A percentile compares a stretch with the other conserved stretches of the same genome.
Evolutionary conservation across 2,888 invertebrate genomes (phyloP).

Genomic region (Drosophila lutescens): DNA sequence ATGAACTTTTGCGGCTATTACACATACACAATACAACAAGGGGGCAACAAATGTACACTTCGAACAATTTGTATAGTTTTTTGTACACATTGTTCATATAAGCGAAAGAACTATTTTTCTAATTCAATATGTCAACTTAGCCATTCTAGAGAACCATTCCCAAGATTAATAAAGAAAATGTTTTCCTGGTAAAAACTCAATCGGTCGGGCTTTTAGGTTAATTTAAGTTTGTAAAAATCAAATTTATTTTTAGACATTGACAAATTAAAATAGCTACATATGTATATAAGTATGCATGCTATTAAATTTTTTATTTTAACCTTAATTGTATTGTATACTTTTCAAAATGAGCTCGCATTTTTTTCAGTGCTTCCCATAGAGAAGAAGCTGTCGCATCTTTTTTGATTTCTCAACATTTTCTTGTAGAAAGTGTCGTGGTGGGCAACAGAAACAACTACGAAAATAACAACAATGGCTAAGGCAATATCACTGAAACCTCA

Average conservation of each 20-base stretch:
- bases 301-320: no score
- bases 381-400: conserved; percentile 66
- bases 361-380: conserved; percentile 12
- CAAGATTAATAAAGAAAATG: no score
- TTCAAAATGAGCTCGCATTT: background rate
- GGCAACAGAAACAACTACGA: conserved; percentile 38
- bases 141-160: no score
- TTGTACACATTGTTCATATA: no score
- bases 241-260: no score
- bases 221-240: no score
- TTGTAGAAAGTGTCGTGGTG: conserved; percentile 78
- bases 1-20: conserved; percentile 70
- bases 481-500: conserved; percentile 34
- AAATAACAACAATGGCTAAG: conserved; percentile 24
- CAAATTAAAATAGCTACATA: no score
- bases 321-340: no score
- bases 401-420: conserved; percentile 79
- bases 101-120: no score
- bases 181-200: background rate
- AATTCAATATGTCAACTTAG: no score
- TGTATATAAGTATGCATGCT: no score
- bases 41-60: conserved; percentile 18
- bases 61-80: background rate
- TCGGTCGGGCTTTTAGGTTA: no score
- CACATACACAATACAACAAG: conserved; percentile 31